A percentile compares a stretch with the other conserved stretches of the same genome.
Evolutionary conservation across 2,888 invertebrate species (phyloP).

Genomic region (Pimpla rufipes): DNA sequence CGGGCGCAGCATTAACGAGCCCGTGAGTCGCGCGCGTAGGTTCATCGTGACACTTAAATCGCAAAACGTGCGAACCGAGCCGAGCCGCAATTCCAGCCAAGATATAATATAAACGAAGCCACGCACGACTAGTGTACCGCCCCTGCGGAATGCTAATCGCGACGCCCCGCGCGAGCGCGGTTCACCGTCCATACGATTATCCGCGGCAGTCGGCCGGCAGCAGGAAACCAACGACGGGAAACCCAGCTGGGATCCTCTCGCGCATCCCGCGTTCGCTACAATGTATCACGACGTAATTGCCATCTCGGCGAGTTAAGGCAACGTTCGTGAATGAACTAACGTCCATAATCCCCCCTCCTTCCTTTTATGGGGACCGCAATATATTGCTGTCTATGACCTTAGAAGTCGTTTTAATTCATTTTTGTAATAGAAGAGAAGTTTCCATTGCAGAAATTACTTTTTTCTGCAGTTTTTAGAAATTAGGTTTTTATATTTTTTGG

Average conservation of each 20-base stretch:
- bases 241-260: conserved; percentile 28
- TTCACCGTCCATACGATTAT: conserved; percentile 40
- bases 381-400: background rate
- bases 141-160: conserved; percentile 41
- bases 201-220: conserved; percentile 31
- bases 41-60: conserved; percentile 13
- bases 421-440: background rate
- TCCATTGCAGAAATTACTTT: too few species aligned
- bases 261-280: conserved; percentile 9
- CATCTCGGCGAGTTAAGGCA: background rate
- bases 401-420: background rate
- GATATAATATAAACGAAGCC: conserved; percentile 11
- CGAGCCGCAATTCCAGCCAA: background rate
- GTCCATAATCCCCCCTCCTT: background rate
- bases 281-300: conserved; percentile 23
- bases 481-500: too few species aligned
- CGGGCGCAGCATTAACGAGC: conserved; percentile 8
- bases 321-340: conserved; percentile 18
- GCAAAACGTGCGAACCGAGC: conserved; percentile 9
- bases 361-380: background rate
- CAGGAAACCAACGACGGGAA: conserved; percentile 50
- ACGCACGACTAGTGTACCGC: conserved; percentile 7
- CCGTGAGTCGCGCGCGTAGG: background rate
- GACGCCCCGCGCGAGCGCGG: background rate
- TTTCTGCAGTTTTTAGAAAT: too few species aligned